Percentiles rank a stretch among this genome's conserved stretches.
Conservation (phyloP, 1,140 invertebrate species). For the Pogonomyrmex barbatus region DNA sequence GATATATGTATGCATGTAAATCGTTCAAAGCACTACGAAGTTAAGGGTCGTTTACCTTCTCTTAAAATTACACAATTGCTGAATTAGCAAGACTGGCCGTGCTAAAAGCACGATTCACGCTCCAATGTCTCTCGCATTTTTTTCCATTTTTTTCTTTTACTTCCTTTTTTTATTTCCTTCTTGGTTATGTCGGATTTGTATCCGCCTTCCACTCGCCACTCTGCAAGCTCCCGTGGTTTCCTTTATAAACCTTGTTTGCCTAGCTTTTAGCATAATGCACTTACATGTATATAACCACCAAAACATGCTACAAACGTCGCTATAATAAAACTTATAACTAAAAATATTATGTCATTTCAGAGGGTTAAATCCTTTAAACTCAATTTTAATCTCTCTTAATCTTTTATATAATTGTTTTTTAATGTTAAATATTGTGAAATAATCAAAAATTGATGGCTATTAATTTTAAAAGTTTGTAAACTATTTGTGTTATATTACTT, state of each 20-base stretch:
- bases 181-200: constrained; percentile 47
- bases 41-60: constrained; percentile 42
- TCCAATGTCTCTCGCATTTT: background rate
- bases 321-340: constrained; percentile 10
- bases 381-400: background rate
- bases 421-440: background rate
- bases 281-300: constrained; percentile 15
- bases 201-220: constrained; percentile 21
- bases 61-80: constrained; percentile 46
- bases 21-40: constrained; percentile 5
- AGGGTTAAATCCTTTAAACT: background rate
- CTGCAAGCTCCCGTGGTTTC: constrained; percentile 20
- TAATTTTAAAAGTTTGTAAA: background rate
- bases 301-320: constrained; percentile 11
- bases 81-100: constrained; percentile 29
- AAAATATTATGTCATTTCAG: constrained; percentile 16
- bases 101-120: constrained; percentile 33
- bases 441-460: background rate
- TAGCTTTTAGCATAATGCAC: constrained; percentile 70
- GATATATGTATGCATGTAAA: background rate
- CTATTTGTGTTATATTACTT: background rate
- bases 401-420: background rate
- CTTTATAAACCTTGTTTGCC: constrained; percentile 53
- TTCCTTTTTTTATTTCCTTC: background rate
- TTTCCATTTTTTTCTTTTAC: constrained; percentile 20